Evolutionary conservation across 2,797 vertebrate genomes (phyloP), one percentile per base, ranked within the genome.

Genomic region (Rhodeus uyekii): DNA sequence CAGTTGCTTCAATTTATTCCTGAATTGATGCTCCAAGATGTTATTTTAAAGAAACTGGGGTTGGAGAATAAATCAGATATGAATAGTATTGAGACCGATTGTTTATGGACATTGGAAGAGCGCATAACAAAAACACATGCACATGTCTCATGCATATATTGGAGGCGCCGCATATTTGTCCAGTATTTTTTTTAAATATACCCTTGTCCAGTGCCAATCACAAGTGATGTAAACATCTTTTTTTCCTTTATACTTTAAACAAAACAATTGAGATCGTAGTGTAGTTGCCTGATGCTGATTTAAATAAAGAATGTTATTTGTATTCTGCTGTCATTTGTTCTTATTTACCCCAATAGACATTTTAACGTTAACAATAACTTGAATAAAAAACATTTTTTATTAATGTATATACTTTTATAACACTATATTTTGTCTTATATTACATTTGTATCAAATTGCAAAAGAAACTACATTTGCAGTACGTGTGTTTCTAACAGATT

Each of bases 231-330:
- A 93, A 92, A 93, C 92, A 93, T 90, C 84, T 84, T 90, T 16
- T 46, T 91, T 91, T 92, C 4, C 83, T 78, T 89, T 87, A 88
- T 92, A 90, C 90, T 86, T 92, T 91, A 92, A n/a, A n/a, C n/a
- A n/a, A n/a, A n/a, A n/a, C n/a, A n/a, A 92, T 82, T 90, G 80
- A 89, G 86, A 91, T 94, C 89, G 92, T 91, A 91, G 91, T 92
- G 92, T 93, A 93, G 94, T 86, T 95, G 91, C 93, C 90, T 95
- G 93, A 93, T 93, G 92, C 95, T 95, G 94, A 93, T 95, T 95
- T 94, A 94, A 95, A 94, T 95, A 95, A 95, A 95, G 90, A 92
- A 93, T 92, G 87, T 95, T 92, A 93, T 95, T 96, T 95, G 94
- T 94, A 95, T 67, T 76, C 73, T 82, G 86, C 27, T 6, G 34